Conservation (phyloP, 1,140 invertebrate species). For the Metopolophium dirhodum region DNA sequence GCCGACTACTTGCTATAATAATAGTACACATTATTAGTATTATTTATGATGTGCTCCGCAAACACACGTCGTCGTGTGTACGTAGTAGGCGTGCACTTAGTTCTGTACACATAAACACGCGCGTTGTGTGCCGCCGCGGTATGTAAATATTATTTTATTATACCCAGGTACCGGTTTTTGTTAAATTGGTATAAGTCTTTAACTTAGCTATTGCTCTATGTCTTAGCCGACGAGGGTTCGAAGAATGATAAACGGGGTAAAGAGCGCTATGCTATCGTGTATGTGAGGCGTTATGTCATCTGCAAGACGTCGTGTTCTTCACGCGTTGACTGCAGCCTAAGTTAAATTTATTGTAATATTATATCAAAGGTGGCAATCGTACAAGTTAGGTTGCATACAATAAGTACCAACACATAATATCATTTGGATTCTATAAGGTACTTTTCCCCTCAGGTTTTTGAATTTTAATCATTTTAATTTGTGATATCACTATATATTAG, state of each 20-base stretch:
- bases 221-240: not conserved
- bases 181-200: not conserved
- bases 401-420: not conserved
- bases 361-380: not conserved
- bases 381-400: not conserved
- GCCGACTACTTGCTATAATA: not conserved
- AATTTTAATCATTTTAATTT: not conserved
- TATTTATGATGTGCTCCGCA: not conserved
- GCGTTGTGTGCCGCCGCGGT: not conserved
- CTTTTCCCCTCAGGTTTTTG: not conserved
- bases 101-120: not conserved
- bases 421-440: not conserved
- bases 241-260: not conserved
- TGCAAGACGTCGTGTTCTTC: not conserved
- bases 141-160: not conserved
- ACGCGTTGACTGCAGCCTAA: not conserved
- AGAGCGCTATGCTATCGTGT: not conserved
- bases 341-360: not conserved
- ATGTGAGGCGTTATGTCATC: no score
- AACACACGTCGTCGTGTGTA: not conserved
- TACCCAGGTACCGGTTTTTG: not conserved
- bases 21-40: not conserved
- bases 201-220: not conserved
- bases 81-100: not conserved
- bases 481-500: not conserved